Conservation (phyloP, 2,888 invertebrate species). For the Heliconius ismenius region DNA sequence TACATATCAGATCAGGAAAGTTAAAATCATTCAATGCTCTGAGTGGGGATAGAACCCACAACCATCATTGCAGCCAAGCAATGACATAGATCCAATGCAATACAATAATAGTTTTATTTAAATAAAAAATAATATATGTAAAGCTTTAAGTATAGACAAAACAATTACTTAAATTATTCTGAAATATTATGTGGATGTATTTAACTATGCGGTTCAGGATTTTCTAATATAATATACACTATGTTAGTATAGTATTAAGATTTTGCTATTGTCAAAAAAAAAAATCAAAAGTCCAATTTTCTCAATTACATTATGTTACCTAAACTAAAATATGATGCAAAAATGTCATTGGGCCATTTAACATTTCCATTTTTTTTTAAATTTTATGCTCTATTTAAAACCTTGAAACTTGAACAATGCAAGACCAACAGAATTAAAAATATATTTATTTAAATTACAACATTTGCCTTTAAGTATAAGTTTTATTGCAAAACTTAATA, state of each 20-base stretch:
- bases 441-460: slow-evolving; percentile 1
- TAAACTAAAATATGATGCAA: not conserved
- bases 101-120: no score
- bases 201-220: no score
- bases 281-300: not conserved
- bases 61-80: no score
- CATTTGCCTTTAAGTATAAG: not conserved
- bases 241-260: not conserved
- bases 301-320: no score
- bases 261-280: not conserved
- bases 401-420: not conserved
- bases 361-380: not conserved
- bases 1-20: no score
- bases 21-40: no score
- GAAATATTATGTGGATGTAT: not conserved
- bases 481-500: not conserved
- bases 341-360: not conserved
- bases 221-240: no score
- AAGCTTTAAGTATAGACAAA: not conserved
- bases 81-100: no score
- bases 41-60: no score
- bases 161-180: not conserved
- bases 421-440: not conserved
- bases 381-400: not conserved
- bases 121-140: no score